Base-by-base conservation (phyloP, 2,888 invertebrate species). In the Tyria jacobaeae region DNA sequence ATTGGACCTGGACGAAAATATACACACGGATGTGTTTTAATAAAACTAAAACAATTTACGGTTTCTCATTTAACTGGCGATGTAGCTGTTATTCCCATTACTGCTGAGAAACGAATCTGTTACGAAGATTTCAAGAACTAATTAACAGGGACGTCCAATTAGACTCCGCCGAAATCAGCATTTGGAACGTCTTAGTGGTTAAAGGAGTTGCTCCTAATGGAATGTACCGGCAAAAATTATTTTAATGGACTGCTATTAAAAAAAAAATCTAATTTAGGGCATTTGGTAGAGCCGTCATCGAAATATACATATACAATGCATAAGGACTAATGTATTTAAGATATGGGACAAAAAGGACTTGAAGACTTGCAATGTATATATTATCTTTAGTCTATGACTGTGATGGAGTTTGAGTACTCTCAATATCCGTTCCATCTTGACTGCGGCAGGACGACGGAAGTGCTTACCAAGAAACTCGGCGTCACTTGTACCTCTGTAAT, bases 121-220 rank as follows among this genome's bases (percentile, higher is more conserved):
- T 76, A 71, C 64, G 61, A 49, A 71, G 71, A 66, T 76, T 76
- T 74, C 74, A 74, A 76, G 76, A 76, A 72, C 74, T 76, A 72
- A 76, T 76, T 76, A 76, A 70, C 76, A 67, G 71, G n/a, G n/a
- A 57, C 65, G 60, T 67, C 73, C 70, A 76, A 76, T 76, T 76
- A 76, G 71, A 64, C 51, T 60, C 53, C 53, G 52, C 51, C 34
- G 60, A 62, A 69, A 74, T 72, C 76, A 70, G 70, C 68, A 66
- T 63, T 72, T 64, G 68, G 60, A 67, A 60, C 56, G 51, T 65
- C 64, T 71, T 66, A 67, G 69, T 75, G 73, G 69, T 69, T 68
- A 73, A 58, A 66, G 31, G 55, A 54, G 57, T 35, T 35, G 56
- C 62, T 61, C 61, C 57, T 58, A 74, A 69, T 62, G 14, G 58